Base-by-base conservation (phyloP, 2,888 invertebrate genomes). In the Steinernema hermaphroditum region DNA sequence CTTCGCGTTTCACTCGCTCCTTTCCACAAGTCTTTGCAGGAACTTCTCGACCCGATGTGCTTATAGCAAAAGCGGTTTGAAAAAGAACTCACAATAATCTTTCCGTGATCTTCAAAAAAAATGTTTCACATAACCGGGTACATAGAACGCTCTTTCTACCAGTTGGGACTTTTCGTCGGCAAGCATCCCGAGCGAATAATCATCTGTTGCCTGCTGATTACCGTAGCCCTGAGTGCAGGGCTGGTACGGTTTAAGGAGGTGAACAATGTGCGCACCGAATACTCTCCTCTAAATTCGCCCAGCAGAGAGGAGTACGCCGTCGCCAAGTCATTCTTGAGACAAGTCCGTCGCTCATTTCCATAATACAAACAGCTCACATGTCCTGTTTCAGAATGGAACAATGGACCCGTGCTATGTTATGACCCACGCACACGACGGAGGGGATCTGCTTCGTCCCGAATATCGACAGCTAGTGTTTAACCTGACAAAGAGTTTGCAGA, bases 361-460 rank as follows among this genome's bases (percentile, higher is more conserved):
- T 68, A 9, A 12, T 14, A n/a, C 43, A 34, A 19, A 27, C 9
- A 8, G 24, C 22, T 16, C 24, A 27, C 69, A 9, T 19, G 24
- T 41, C n/a, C 34, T 0, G 4, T 74, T 81, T 73, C 72, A 82
- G 81, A 83, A 83, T 62, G 83, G 82, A 37, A 81, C 83, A 12
- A 75, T 83, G 49, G 83, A 83, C 71, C 83, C 83, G 4, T 82
- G 82, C 27, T 84, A 84, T 71, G 74, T 83, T 6, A 84, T 83
- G 83, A 79, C 79, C n/a, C 72, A 77, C n/a, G 82, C 84, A 1
- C 68, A 71, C 14, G 84, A 83, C 71, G 77, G 75, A 2, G 83
- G 83, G n/a, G 78, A 75, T 34, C 73, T 83, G 32, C 73, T 83
- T n/a, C 68, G 83, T 22, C 74, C 74, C 19, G 78, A 80, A 12